Conservation (phyloP, 2,888 invertebrate genomes). For the Mythimna vitellina region DNA sequence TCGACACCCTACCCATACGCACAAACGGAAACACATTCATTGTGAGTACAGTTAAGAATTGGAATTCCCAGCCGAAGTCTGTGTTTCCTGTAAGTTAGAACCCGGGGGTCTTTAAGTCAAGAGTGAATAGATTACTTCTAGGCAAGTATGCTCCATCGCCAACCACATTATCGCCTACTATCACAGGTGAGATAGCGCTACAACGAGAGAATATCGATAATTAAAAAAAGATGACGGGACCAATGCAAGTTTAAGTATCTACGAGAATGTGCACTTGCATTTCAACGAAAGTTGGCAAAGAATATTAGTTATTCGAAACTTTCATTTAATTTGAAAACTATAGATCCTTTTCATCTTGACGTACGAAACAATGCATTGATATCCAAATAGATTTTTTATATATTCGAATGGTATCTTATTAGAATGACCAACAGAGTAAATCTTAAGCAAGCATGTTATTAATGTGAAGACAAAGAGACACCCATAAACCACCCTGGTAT, state of each 20-base stretch:
- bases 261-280: neutral
- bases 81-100: too few species aligned
- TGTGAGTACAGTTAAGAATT: too few species aligned
- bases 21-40: too few species aligned
- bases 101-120: too few species aligned
- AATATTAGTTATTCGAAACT: neutral
- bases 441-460: constrained; percentile 13
- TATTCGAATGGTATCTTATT: neutral
- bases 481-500: constrained; percentile 42
- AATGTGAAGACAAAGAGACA: constrained; percentile 22
- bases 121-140: too few species aligned
- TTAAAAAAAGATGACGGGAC: neutral
- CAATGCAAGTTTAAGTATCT: too few species aligned
- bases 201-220: too few species aligned
- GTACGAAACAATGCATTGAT: neutral
- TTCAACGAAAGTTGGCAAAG: neutral
- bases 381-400: neutral
- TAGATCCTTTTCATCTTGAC: neutral
- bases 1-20: too few species aligned
- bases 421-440: neutral
- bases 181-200: too few species aligned
- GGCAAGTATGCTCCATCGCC: too few species aligned
- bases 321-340: neutral
- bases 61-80: too few species aligned
- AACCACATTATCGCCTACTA: neutral